These are phyloP conservation scores for Cryptocephalus moraei DNA, from an alignment of 2,888 invertebrate genomes.

Conservation along the genomic window DNA sequence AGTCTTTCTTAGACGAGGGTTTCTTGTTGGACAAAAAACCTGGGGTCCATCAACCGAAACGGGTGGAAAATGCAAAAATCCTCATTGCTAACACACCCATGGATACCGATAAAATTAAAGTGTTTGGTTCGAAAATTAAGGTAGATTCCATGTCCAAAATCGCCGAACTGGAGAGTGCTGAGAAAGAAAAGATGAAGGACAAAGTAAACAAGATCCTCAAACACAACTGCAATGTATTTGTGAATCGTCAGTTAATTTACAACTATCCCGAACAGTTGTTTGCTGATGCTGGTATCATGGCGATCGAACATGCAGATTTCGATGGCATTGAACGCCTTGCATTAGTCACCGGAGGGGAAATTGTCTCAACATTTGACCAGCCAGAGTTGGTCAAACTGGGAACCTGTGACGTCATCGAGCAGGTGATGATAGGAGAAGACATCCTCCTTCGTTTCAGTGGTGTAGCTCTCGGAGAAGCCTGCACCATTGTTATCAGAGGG, in stretches of 20 bases:
- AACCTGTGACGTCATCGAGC: conserved; percentile 89
- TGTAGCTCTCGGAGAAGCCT: conserved; percentile 91
- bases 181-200: conserved; percentile 99
- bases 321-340: conserved; percentile 97
- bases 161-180: conserved; percentile 93
- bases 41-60: conserved; percentile 95
- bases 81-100: conserved; percentile 98
- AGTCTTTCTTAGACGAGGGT: conserved; percentile 92
- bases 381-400: conserved; percentile 89
- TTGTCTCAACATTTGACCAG: conserved; percentile 94
- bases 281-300: conserved; percentile 97
- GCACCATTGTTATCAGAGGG: conserved; percentile 92
- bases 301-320: conserved; percentile 99
- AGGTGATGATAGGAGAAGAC: conserved; percentile 97
- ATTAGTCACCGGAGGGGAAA: conserved; percentile 92
- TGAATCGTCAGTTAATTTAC: conserved; percentile 98
- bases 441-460: conserved; percentile 89
- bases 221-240: conserved; percentile 95
- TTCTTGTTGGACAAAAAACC: conserved; percentile 95
- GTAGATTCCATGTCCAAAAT: conserved; percentile 91
- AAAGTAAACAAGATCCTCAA: conserved; percentile 94
- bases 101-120: conserved; percentile 99
- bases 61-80: conserved; percentile 90
- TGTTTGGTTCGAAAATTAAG: conserved; percentile 92
- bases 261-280: conserved; percentile 99